A percentile compares a stretch with the other conserved stretches of the same genome.
phyloP scores from a whole-genome alignment of 2,888 invertebrate genomes.

The Gastrophysa polygoni region DNA sequence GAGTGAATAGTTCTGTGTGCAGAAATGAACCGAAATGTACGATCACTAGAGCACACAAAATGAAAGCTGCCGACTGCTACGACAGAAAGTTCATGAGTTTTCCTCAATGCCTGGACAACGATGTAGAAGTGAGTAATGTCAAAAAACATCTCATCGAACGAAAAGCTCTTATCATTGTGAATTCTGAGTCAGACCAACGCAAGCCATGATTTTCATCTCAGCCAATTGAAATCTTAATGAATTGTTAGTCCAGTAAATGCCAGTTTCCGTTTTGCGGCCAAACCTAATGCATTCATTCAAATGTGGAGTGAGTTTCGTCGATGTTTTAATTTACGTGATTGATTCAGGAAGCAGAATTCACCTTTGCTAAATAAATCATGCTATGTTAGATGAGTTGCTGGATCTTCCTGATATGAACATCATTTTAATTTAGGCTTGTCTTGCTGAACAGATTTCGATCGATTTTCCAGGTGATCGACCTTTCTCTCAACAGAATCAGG shows the following conservation, averaged over 20 bases:
- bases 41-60: constrained; percentile 43
- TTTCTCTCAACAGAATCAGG: constrained; percentile 52
- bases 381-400: too few relatives aligned
- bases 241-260: constrained; percentile 9
- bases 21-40: constrained; percentile 42
- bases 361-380: too few relatives aligned
- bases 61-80: constrained; percentile 53
- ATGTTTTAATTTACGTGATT: not conserved
- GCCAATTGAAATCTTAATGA: not conserved
- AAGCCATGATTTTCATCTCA: not conserved
- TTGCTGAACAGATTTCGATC: too few relatives aligned
- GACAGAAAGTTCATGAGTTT: constrained; percentile 47
- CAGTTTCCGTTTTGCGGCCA: constrained; percentile 19
- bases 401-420: too few relatives aligned
- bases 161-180: not conserved
- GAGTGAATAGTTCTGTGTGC: constrained; percentile 25
- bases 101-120: constrained; percentile 50
- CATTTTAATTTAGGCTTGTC: too few relatives aligned
- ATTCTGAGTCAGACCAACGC: not conserved
- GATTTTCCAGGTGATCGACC: constrained; percentile 49
- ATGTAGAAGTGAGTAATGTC: constrained; percentile 50
- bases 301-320: not conserved
- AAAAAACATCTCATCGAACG: not conserved
- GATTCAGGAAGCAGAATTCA: not conserved
- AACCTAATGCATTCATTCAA: constrained; percentile 5